A percentile compares a stretch with the other conserved stretches of the same genome.
These are phyloP conservation scores for Leptonema lineaticorne DNA, from an alignment of 1,140 invertebrate genomes.

Conservation along the genomic window DNA sequence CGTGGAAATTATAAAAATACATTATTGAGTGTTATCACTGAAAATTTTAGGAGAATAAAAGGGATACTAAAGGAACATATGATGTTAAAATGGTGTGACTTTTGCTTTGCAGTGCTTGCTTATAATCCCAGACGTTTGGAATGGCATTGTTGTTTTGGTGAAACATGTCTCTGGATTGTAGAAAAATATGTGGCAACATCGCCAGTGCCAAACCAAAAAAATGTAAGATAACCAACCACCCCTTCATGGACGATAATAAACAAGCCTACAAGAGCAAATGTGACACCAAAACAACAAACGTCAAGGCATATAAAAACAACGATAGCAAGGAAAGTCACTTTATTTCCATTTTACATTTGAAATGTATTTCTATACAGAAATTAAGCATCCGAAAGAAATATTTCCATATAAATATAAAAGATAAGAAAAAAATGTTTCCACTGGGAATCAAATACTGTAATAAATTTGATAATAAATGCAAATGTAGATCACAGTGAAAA, in stretches of 20 bases:
- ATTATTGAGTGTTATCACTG: no score
- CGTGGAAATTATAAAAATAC: no score
- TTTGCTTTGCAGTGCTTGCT: slow-evolving; percentile 43
- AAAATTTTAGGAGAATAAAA: no score
- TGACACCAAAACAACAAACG: slow-evolving; percentile 56
- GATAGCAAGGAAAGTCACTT: slow-evolving; percentile 43
- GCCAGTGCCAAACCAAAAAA: slow-evolving; percentile 42
- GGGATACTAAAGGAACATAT: neutral
- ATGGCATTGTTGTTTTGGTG: slow-evolving; percentile 43
- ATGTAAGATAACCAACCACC: slow-evolving; percentile 40
- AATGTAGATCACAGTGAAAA: neutral
- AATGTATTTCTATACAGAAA: slow-evolving; percentile 20
- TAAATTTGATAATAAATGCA: slow-evolving; percentile 5
- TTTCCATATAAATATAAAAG: neutral
- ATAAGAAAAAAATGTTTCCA: neutral
- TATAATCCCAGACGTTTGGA: slow-evolving; percentile 43
- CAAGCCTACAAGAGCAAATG: slow-evolving; percentile 44
- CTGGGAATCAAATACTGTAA: neutral
- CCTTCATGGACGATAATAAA: slow-evolving; percentile 29
- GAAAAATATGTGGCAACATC: slow-evolving; percentile 32
- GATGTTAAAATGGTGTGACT: slow-evolving; percentile 23
- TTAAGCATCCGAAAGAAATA: slow-evolving; percentile 1
- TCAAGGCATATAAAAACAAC: slow-evolving; percentile 57
- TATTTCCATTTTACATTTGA: slow-evolving; percentile 41
- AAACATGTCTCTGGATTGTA: slow-evolving; percentile 35